These are phyloP conservation scores for Enteromius viviparus DNA, from an alignment of 2,797 vertebrate genomes.

Conservation along the genomic window DNA sequence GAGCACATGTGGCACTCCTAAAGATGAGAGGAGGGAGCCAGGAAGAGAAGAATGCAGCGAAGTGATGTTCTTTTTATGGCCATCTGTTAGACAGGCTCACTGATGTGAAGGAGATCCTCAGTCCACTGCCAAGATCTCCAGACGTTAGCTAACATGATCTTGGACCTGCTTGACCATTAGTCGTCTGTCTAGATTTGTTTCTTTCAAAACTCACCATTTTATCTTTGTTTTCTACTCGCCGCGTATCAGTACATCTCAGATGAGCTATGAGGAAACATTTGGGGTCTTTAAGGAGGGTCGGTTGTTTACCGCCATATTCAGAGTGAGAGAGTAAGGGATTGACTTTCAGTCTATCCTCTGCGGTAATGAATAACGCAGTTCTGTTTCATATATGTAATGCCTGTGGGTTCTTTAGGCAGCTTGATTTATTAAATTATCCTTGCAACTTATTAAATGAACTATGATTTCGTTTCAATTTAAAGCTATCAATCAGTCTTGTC, in stretches of 20 bases:
- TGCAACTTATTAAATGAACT: slow-evolving; percentile 9
- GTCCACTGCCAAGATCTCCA: slow-evolving; percentile 14
- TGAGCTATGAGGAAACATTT: background rate
- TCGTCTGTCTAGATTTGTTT: background rate
- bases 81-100: slow-evolving; percentile 35
- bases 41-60: slow-evolving; percentile 32
- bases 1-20: slow-evolving; percentile 45
- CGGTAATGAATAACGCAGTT: background rate
- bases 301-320: background rate
- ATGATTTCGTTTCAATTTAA: slow-evolving; percentile 6
- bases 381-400: slow-evolving; percentile 11
- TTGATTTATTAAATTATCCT: slow-evolving; percentile 11
- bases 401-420: background rate
- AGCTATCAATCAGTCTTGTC: slow-evolving; percentile 10
- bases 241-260: background rate
- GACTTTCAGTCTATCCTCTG: background rate
- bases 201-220: background rate
- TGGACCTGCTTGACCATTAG: background rate
- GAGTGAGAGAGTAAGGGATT: slow-evolving; percentile 1
- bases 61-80: slow-evolving; percentile 35
- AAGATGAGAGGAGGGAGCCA: slow-evolving; percentile 29
- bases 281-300: background rate
- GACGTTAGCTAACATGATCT: slow-evolving; percentile 20
- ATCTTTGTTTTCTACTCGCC: background rate
- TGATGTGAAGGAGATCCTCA: slow-evolving; percentile 11